Evolutionary conservation across 1,140 invertebrate species (phyloP).

Genomic region (Lutraria rhynchaena): DNA sequence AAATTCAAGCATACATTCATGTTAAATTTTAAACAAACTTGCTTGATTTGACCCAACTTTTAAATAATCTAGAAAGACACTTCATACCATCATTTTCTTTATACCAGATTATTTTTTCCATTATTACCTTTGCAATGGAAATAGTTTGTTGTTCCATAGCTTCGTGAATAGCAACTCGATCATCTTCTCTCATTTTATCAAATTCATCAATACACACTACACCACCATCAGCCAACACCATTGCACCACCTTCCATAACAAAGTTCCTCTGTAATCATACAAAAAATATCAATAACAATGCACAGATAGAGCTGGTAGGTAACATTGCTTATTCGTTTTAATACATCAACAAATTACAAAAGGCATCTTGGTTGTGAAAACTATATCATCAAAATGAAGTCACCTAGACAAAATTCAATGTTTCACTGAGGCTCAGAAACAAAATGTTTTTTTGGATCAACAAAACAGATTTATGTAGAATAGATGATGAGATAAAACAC

Average conservation of each 20-base stretch:
- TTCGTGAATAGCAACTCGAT: slow-evolving; percentile 99
- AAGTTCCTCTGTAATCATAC: slow-evolving; percentile 91
- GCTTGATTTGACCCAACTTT: neutral
- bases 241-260: slow-evolving; percentile 99
- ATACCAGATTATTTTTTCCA: neutral
- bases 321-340: too few relatives aligned
- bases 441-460: neutral
- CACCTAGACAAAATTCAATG: neutral
- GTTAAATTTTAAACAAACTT: neutral
- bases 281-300: too few relatives aligned
- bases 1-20: neutral
- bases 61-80: neutral
- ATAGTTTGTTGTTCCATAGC: slow-evolving; percentile 99
- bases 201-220: slow-evolving; percentile 99
- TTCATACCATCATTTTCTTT: too few relatives aligned
- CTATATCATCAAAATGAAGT: too few relatives aligned
- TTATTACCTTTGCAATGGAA: slow-evolving; percentile 96
- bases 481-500: too few relatives aligned
- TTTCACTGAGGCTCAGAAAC: neutral
- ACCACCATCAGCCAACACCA: slow-evolving; percentile 99
- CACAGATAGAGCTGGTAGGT: too few relatives aligned
- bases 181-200: slow-evolving; percentile 99
- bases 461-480: too few relatives aligned
- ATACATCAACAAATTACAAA: too few relatives aligned
- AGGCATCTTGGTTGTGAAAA: too few relatives aligned